Percentiles rank a stretch among this genome's conserved stretches.
These are phyloP conservation scores for Mallotus villosus DNA, from an alignment of 2,797 vertebrate species.

Conservation along the genomic window DNA sequence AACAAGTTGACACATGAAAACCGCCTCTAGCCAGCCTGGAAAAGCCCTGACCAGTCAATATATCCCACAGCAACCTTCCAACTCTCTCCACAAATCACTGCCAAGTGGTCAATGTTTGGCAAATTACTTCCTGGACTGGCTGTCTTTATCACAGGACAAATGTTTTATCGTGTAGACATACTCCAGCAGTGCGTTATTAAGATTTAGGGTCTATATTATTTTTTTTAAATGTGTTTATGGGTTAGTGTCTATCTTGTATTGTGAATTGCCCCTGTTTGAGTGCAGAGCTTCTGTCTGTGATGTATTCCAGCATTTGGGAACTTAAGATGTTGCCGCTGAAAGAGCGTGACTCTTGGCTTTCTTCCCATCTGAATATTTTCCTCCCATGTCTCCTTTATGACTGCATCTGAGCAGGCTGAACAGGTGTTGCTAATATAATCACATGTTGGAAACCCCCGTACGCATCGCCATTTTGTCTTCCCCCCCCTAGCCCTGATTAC, in stretches of 20 bases:
- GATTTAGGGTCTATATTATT: neutral
- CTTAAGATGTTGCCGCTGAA: neutral
- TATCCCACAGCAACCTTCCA: neutral
- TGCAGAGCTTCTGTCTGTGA: neutral
- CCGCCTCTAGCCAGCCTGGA: neutral
- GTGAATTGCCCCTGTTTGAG: neutral
- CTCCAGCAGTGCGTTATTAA: neutral
- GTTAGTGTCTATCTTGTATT: neutral
- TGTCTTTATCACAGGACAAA: neutral
- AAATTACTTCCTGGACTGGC: neutral
- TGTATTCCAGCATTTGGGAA: too few relatives aligned
- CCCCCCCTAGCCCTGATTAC: neutral
- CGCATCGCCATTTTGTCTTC: neutral
- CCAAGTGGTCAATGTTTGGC: neutral
- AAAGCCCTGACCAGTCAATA: neutral
- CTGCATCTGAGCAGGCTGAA: slow-evolving; percentile 44
- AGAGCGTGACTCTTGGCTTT: slow-evolving; percentile 1
- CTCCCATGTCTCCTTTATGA: slow-evolving; percentile 49
- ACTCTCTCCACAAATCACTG: neutral
- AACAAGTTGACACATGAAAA: neutral
- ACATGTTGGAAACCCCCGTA: slow-evolving; percentile 54
- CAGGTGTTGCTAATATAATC: slow-evolving; percentile 59
- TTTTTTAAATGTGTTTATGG: neutral
- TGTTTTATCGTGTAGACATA: neutral
- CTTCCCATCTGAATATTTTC: slow-evolving; percentile 38